Percentiles rank a stretch among this genome's conserved stretches.
Conservation (phyloP, 2,797 vertebrate species). For the Alfaro cultratus region DNA sequence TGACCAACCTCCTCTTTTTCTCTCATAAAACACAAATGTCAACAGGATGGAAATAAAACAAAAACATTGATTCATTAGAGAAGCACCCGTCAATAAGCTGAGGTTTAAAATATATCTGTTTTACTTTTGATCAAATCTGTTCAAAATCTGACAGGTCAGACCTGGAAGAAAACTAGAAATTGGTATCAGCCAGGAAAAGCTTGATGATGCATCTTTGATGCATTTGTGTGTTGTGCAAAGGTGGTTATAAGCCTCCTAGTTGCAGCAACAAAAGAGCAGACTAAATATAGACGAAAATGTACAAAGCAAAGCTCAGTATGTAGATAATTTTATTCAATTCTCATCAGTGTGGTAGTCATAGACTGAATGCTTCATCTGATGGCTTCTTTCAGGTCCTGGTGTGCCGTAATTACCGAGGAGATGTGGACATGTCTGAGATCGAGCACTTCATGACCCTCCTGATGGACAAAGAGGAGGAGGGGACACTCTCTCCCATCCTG, state of each 20-base stretch:
- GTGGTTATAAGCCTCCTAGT: background rate
- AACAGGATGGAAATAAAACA: background rate
- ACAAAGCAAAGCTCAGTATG: background rate
- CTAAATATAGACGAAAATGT: background rate
- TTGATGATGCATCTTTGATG: background rate
- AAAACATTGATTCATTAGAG: background rate
- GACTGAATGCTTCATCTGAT: background rate
- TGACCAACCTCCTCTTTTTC: background rate
- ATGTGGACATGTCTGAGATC: constrained; percentile 99
- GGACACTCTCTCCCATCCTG: constrained; percentile 92
- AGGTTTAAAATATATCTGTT: background rate
- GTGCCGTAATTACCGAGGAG: constrained; percentile 96
- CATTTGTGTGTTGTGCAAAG: background rate
- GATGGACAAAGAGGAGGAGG: constrained; percentile 98
- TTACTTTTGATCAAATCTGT: background rate
- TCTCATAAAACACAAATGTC: background rate
- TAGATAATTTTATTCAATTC: background rate
- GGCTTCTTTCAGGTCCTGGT: constrained; percentile 87
- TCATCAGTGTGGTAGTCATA: background rate
- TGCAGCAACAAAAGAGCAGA: background rate
- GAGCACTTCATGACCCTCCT: constrained; percentile 98
- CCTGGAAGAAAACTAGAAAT: background rate
- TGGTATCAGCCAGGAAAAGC: background rate
- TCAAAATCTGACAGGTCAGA: background rate
- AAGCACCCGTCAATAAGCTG: background rate